Evolutionary conservation across 2,797 vertebrate species (phyloP), one percentile per base, ranked within the genome.

Genomic region (Linurgus olivaceus): DNA sequence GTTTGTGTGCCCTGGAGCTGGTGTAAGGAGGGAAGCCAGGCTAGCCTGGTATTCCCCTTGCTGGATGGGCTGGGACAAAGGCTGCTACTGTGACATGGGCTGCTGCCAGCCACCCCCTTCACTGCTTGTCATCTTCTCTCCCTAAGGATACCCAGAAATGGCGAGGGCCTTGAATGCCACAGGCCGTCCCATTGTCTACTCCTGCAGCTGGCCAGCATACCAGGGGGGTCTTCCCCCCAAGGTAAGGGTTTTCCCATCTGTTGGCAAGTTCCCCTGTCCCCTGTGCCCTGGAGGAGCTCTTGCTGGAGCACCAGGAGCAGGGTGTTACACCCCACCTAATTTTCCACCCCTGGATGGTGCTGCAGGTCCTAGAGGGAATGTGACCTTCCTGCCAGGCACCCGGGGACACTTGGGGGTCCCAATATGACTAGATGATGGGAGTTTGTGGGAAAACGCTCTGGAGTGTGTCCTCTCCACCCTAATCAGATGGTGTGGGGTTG

Each of bases 201-300:
- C 99, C 82, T 99, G 99, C 97, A 99, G 99, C 88, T 99, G 99
- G 99, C 99, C 99, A 17, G 99, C 98, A 5, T 99, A 99, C 40
- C 98, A 97, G 85, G 99, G 99, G 6, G 99, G 99, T 13, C 98
- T 99, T 10, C 99, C 99, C 21, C 99, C 99, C 1, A 90, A 97
- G 98, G 99, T 99, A 92, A 98, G 98, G 7, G 8, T 47, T 66
- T 38, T 86, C 61, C 51, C 1, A 2, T 70, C 37, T 10, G 4
- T 10, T 59, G 25, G 31, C 14, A 55, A 19, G 73, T 87, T 72
- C 45, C 13, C 0, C 0, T 25, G 29, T 67, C 21, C 17, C 14
- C 14, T 62, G 33, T 93, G 42, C 65, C 19, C 23, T 67, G 17
- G 15, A 48, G 17, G 9, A 72, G 13, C 57, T 79, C 31, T 33